Conservation (phyloP, 2,797 vertebrate genomes). For the Acipenser ruthenus region DNA sequence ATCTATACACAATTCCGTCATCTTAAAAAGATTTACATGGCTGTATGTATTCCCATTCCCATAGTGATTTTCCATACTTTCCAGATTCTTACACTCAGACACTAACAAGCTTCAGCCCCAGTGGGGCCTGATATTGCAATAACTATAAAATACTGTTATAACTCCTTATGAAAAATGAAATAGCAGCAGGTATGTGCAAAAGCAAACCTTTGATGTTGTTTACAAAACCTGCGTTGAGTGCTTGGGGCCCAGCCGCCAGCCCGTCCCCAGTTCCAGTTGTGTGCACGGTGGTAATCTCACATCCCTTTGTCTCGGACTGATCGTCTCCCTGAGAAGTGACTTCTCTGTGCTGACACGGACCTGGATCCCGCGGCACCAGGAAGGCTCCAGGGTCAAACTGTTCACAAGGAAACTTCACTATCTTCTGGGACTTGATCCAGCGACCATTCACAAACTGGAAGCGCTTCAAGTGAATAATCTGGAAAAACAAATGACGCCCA, state of each 20-base stretch:
- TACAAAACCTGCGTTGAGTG: constrained; percentile 56
- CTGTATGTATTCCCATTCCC: too few relatives aligned
- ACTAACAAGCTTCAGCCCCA: background rate
- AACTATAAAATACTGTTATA: background rate
- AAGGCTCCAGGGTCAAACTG: constrained; percentile 92
- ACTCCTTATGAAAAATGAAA: background rate
- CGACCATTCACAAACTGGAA: constrained; percentile 97
- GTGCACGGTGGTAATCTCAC: constrained; percentile 39
- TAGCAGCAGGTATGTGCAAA: background rate
- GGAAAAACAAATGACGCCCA: constrained; percentile 4
- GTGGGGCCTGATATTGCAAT: background rate
- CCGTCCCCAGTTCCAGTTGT: constrained; percentile 54
- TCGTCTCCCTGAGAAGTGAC: constrained; percentile 64
- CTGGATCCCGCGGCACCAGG: constrained; percentile 80
- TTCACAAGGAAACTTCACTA: constrained; percentile 90
- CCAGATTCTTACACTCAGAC: constrained; percentile 2
- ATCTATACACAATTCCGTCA: too few relatives aligned
- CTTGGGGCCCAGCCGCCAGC: constrained; percentile 47
- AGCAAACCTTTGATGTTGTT: constrained; percentile 75
- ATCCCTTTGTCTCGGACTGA: constrained; percentile 53
- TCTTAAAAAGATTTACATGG: too few relatives aligned
- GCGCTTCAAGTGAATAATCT: constrained; percentile 97
- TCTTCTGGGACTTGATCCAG: constrained; percentile 99
- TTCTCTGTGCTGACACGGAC: constrained; percentile 60
- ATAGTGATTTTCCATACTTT: too few relatives aligned